Evolutionary conservation across 37 sponge, comb jelly and placozoan species (phyloP).

Genomic region (Tethya wilhelma): DNA sequence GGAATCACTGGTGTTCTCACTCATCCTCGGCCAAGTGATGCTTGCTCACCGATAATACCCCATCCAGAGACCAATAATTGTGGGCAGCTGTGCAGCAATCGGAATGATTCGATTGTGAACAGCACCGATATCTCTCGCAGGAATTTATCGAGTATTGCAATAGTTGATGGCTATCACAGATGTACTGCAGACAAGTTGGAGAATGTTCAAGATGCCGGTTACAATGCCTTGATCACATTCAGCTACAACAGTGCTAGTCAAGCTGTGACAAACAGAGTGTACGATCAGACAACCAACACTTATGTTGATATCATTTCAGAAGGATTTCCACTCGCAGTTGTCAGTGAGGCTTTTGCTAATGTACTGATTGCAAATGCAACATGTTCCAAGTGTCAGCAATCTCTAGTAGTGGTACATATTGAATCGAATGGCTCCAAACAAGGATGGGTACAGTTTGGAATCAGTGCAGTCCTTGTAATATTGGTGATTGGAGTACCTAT

Average conservation of each 20-base stretch:
- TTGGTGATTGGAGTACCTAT: conserved; percentile 1
- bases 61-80: too few relatives aligned
- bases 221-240: conserved; percentile 10
- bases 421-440: not conserved
- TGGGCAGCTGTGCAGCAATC: too few relatives aligned
- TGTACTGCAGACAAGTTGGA: conserved; percentile 4
- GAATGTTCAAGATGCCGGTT: not conserved
- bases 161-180: conserved; percentile 2
- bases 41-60: not conserved
- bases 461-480: not conserved
- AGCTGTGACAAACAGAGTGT: not conserved
- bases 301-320: not conserved
- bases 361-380: not conserved
- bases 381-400: not conserved
- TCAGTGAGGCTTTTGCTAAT: not conserved
- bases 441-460: not conserved
- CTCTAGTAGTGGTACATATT: not conserved
- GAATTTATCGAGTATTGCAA: not conserved
- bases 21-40: not conserved
- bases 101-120: too few relatives aligned
- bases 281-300: not conserved
- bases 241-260: not conserved
- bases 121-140: too few relatives aligned
- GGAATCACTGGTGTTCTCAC: conserved; percentile 2
- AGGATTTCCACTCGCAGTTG: conserved; percentile 10